Evolutionary conservation across 2,797 vertebrate species (phyloP).

Genomic region (Xiphophorus birchmanni): DNA sequence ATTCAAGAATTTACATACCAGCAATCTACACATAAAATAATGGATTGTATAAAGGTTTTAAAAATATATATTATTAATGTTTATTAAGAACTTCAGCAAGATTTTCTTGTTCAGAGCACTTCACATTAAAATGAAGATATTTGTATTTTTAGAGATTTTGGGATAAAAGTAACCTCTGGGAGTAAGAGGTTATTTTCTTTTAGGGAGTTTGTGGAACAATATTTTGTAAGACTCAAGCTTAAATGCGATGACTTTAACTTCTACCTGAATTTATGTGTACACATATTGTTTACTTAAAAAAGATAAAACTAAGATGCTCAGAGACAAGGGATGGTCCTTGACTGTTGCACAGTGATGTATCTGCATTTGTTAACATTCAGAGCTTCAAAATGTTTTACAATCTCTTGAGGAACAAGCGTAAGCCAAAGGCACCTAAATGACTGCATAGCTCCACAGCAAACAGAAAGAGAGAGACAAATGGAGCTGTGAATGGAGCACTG

Average conservation of each 20-base stretch:
- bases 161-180: neutral
- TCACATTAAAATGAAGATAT: neutral
- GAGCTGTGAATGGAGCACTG: constrained; percentile 22
- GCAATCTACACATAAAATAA: neutral
- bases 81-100: neutral
- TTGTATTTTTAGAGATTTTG: neutral
- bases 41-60: neutral
- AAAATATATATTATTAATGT: neutral
- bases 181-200: neutral
- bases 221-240: neutral
- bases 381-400: neutral
- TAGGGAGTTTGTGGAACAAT: neutral
- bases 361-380: neutral
- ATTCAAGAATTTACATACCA: neutral
- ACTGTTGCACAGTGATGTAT: neutral
- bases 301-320: neutral
- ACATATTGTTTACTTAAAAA: neutral
- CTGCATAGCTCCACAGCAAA: constrained; percentile 11
- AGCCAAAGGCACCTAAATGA: neutral
- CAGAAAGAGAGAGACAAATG: neutral
- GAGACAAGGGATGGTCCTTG: neutral
- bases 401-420: neutral
- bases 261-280: neutral
- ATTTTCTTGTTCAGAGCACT: neutral
- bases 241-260: neutral